A percentile compares a stretch with the other conserved stretches of the same genome.
phyloP scores from a whole-genome alignment of 2,113 vertebrate genomes.

The Scopus umbretta region DNA sequence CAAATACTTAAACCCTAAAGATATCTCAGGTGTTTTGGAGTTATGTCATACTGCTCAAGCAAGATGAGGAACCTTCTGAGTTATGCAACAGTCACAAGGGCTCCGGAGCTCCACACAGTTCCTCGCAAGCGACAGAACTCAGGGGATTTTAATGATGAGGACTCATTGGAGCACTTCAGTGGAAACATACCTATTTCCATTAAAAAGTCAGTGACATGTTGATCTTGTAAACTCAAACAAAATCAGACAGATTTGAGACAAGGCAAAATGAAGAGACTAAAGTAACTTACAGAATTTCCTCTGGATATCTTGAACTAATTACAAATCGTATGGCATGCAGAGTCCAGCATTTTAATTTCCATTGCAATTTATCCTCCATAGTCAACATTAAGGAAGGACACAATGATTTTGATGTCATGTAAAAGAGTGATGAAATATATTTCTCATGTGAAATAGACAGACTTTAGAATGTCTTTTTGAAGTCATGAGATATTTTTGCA shows the following conservation, averaged over 20 bases:
- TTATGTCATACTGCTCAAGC: background rate
- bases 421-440: constrained; percentile 49
- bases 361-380: constrained; percentile 43
- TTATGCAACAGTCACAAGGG: background rate
- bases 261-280: constrained; percentile 36
- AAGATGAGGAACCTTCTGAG: background rate
- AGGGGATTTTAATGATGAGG: background rate
- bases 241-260: constrained; percentile 18
- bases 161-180: background rate
- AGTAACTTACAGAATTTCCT: constrained; percentile 19
- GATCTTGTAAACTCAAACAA: constrained; percentile 12
- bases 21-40: background rate
- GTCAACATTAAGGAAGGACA: constrained; percentile 26
- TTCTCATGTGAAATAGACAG: background rate
- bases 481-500: background rate
- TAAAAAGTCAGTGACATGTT: constrained; percentile 5
- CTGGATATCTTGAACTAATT: constrained; percentile 41
- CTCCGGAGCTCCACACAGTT: background rate
- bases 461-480: background rate
- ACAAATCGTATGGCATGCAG: constrained; percentile 23
- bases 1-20: background rate
- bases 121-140: background rate
- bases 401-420: constrained; percentile 13
- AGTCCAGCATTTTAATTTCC: constrained; percentile 26
- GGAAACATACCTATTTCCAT: constrained; percentile 15